phyloP scores from a whole-genome alignment of 2,113 vertebrate genomes.

The Mobula hypostoma region DNA sequence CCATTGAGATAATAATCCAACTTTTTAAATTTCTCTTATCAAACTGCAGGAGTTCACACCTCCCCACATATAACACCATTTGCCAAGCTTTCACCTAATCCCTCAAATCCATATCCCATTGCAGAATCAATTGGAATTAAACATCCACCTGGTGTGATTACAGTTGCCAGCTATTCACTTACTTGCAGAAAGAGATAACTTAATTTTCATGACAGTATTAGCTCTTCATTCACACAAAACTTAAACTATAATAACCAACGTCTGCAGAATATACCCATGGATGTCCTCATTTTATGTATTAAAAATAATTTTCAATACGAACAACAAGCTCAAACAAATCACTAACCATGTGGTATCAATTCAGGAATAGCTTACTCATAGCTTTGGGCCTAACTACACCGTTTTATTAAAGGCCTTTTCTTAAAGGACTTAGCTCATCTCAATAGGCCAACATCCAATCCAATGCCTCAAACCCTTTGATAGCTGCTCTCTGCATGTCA shows the following conservation, averaged over 20 bases:
- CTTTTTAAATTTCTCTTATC: too few relatives aligned
- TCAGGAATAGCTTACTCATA: not conserved
- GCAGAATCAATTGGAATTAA: too few relatives aligned
- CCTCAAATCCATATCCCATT: too few relatives aligned
- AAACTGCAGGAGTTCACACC: too few relatives aligned
- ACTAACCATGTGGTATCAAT: not conserved
- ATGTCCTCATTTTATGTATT: too few relatives aligned
- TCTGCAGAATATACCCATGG: too few relatives aligned
- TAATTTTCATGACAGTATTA: not conserved
- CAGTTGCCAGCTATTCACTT: not conserved
- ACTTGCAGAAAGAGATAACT: not conserved
- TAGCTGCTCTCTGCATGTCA: not conserved
- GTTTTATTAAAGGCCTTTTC: not conserved
- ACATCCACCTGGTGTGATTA: too few relatives aligned
- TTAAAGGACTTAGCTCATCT: not conserved
- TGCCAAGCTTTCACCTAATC: too few relatives aligned
- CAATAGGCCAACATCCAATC: not conserved
- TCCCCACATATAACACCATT: too few relatives aligned
- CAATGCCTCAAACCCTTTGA: not conserved
- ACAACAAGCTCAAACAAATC: not conserved
- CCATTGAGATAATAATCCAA: too few relatives aligned
- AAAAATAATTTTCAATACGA: not conserved
- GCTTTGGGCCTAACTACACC: not conserved
- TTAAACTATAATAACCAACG: too few relatives aligned
- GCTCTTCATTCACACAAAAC: not conserved